Percentiles rank a stretch among this genome's conserved stretches.
phyloP scores from a whole-genome alignment of 2,113 vertebrate species.

The Cromileptes altivelis region DNA sequence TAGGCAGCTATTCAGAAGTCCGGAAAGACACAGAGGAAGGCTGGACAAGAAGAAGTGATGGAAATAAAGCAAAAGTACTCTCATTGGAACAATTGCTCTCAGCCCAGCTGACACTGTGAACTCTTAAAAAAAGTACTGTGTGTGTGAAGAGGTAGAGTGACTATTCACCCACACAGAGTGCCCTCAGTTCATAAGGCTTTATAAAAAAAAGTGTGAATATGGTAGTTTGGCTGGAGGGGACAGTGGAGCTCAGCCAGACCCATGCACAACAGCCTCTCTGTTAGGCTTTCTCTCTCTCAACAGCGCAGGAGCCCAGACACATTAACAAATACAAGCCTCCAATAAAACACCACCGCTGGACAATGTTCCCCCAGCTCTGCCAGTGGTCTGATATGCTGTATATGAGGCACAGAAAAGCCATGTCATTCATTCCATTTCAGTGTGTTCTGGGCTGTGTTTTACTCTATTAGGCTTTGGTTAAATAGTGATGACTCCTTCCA shows the following conservation, averaged over 20 bases:
- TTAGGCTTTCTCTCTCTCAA: constrained; percentile 61
- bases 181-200: constrained; percentile 79
- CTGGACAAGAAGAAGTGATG: constrained; percentile 57
- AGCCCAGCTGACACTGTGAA: constrained; percentile 63
- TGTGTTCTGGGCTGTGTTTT: constrained; percentile 49
- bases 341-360: constrained; percentile 79
- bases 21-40: constrained; percentile 66
- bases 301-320: constrained; percentile 73
- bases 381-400: constrained; percentile 64
- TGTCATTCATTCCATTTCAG: constrained; percentile 65
- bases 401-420: constrained; percentile 51
- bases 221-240: constrained; percentile 77
- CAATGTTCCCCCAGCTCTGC: constrained; percentile 62
- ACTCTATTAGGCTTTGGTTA: constrained; percentile 61
- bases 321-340: constrained; percentile 80
- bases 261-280: constrained; percentile 81
- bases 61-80: constrained; percentile 60
- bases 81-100: constrained; percentile 66
- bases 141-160: constrained; percentile 63
- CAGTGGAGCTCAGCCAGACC: constrained; percentile 78
- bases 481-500: constrained; percentile 62
- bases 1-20: constrained; percentile 69
- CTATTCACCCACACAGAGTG: constrained; percentile 78
- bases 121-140: constrained; percentile 44
- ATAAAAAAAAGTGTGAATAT: constrained; percentile 75